A percentile compares a stretch with the other conserved stretches of the same genome.
phyloP scores from a whole-genome alignment of 1,140 invertebrate species.

The Heliconius melpomene region DNA sequence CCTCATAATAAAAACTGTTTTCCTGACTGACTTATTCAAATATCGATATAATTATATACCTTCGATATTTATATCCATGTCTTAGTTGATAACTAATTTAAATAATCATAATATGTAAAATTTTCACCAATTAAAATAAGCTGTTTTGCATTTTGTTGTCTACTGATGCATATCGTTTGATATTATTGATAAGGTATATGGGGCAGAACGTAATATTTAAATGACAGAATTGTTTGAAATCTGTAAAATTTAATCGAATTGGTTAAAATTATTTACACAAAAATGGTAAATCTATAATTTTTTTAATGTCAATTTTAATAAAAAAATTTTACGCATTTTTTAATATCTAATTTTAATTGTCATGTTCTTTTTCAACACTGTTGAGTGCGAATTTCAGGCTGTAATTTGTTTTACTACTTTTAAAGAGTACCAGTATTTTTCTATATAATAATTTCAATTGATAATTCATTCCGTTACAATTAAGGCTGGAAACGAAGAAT shows the following conservation, averaged over 20 bases:
- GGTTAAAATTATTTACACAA: no score
- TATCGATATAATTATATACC: conserved; percentile 1
- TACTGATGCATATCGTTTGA: not conserved
- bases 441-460: not conserved
- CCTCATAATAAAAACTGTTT: conserved; percentile 27
- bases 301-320: no score
- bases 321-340: no score
- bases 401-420: not conserved
- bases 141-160: not conserved
- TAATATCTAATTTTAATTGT: no score
- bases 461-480: not conserved
- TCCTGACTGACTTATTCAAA: not conserved
- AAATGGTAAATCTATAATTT: no score
- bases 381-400: no score
- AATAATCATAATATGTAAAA: not conserved
- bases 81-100: not conserved
- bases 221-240: no score
- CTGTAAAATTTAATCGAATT: no score
- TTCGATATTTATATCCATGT: conserved; percentile 12
- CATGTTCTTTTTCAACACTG: no score
- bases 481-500: not conserved
- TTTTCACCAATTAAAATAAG: not conserved
- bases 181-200: not conserved
- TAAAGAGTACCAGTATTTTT: not conserved
- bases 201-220: not conserved